These are phyloP conservation scores for Rhingia campestris DNA, from an alignment of 2,888 invertebrate genomes.

Conservation along the genomic window DNA sequence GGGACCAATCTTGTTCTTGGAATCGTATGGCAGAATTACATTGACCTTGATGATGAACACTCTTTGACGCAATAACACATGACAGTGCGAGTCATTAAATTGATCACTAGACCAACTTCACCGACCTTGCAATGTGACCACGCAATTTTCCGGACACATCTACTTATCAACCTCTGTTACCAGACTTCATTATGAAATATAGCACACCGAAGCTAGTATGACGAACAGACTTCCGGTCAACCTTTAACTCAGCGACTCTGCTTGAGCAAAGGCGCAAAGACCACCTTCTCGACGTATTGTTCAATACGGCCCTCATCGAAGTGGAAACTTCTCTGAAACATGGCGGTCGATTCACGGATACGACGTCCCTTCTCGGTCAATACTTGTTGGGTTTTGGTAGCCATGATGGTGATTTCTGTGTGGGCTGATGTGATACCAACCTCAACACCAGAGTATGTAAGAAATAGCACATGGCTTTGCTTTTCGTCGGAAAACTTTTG, in stretches of 20 bases:
- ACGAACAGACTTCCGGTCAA: conserved; percentile 94
- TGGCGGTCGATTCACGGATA: conserved; percentile 98
- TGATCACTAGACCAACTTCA: conserved; percentile 99
- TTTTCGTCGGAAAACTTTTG: no score
- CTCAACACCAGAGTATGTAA: conserved; percentile 99
- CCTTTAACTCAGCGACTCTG: conserved; percentile 99
- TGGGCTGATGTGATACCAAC: conserved; percentile 98
- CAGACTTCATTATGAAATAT: conserved; percentile 98
- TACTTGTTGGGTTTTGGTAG: conserved; percentile 98
- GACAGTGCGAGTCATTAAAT: conserved; percentile 98
- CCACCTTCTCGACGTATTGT: conserved; percentile 99
- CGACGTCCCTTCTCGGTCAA: conserved; percentile 98
- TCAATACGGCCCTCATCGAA: conserved; percentile 98
- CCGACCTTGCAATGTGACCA: conserved; percentile 99
- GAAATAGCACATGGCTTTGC: no score
- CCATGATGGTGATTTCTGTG: conserved; percentile 99
- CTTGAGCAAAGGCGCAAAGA: conserved; percentile 99
- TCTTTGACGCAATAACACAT: conserved; percentile 97
- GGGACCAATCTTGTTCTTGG: conserved; percentile 98
- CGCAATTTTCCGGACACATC: conserved; percentile 99
- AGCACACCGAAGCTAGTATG: conserved; percentile 99
- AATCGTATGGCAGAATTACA: conserved; percentile 99
- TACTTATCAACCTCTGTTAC: conserved; percentile 98
- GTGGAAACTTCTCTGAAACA: conserved; percentile 98
- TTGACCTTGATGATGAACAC: conserved; percentile 93